A percentile compares a stretch with the other conserved stretches of the same genome.
phyloP scores from a whole-genome alignment of 2,113 vertebrate species.

The Cyphotilapia sp. region DNA sequence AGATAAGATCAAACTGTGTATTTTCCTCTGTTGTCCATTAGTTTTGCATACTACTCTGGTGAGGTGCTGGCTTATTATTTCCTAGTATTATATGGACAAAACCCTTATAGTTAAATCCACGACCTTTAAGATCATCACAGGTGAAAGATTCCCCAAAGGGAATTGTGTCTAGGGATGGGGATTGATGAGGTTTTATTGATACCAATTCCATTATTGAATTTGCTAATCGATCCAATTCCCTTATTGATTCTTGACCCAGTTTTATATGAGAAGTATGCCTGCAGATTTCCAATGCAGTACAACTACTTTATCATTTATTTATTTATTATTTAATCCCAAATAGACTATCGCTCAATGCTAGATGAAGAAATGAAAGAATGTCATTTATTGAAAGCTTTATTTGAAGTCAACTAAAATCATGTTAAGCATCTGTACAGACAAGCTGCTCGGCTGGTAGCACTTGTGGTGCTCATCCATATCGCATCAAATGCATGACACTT shows the following conservation, averaged over 20 bases:
- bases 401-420: background rate
- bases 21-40: background rate
- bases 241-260: background rate
- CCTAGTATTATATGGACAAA: background rate
- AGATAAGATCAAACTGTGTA: background rate
- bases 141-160: background rate
- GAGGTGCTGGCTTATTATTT: background rate
- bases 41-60: background rate
- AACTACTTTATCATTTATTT: background rate
- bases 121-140: background rate
- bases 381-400: background rate
- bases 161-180: background rate
- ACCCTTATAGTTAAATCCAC: background rate
- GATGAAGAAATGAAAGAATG: background rate
- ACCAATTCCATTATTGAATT: background rate
- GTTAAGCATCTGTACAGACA: background rate
- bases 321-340: background rate
- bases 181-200: background rate
- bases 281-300: background rate
- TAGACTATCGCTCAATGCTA: background rate
- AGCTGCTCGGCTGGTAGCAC: background rate
- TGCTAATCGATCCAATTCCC: background rate
- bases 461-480: accelerated
- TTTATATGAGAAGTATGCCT: background rate
- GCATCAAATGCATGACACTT: background rate